phyloP scores from a whole-genome alignment of 2,888 invertebrate species.

The Vanessa cardui region DNA sequence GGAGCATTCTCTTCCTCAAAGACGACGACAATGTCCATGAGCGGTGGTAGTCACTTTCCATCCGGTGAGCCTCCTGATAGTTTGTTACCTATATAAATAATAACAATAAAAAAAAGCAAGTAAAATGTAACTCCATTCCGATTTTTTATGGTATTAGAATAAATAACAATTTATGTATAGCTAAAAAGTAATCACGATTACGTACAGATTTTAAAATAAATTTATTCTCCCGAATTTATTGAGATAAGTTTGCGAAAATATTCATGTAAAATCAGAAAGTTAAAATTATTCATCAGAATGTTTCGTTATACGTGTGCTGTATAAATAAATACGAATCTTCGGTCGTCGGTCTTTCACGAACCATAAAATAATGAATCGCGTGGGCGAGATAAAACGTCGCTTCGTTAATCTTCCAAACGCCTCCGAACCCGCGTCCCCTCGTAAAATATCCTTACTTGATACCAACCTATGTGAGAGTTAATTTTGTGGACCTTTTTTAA shows the following conservation, averaged over 20 bases:
- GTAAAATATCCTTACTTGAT: conserved; percentile 21
- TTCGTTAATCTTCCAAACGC: conserved; percentile 31
- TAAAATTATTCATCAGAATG: conserved; percentile 7
- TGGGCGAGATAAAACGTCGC: conserved; percentile 29
- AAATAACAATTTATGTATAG: background rate
- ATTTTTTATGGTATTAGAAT: too few relatives aligned
- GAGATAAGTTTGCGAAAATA: background rate
- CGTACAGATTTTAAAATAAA: too few relatives aligned
- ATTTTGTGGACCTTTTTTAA: background rate
- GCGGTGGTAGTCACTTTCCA: background rate
- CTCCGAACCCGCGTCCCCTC: conserved; percentile 21
- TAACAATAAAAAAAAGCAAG: too few relatives aligned
- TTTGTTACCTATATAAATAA: too few relatives aligned
- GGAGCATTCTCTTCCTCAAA: too few relatives aligned
- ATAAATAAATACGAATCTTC: conserved; percentile 8
- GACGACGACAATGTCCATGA: too few relatives aligned
- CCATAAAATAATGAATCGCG: conserved; percentile 37
- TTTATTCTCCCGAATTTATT: background rate
- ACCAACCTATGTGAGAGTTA: background rate
- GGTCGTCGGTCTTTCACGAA: conserved; percentile 32
- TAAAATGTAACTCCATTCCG: too few relatives aligned
- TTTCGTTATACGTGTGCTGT: conserved; percentile 2
- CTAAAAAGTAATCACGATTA: background rate
- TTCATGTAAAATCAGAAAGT: conserved; percentile 5
- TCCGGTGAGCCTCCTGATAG: background rate